Conservation (phyloP, 2,797 vertebrate genomes). For the Staurois parvus region DNA sequence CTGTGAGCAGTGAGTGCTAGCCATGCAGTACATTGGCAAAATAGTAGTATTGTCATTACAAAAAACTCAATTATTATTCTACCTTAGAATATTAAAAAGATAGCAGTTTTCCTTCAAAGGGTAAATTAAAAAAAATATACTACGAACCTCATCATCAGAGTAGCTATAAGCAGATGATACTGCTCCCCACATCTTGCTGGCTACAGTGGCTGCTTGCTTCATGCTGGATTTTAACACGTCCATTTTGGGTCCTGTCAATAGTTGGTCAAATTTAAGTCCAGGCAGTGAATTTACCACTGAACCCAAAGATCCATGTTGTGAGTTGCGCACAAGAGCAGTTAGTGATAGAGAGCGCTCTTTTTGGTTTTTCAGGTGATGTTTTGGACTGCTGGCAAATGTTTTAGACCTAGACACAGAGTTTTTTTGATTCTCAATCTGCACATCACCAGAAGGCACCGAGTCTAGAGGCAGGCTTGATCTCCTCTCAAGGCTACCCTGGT, state of each 20-base stretch:
- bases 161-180: slow-evolving; percentile 90
- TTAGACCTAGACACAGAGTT: slow-evolving; percentile 89
- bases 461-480: slow-evolving; percentile 89
- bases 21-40: too few relatives aligned
- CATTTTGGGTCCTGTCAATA: slow-evolving; percentile 94
- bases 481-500: slow-evolving; percentile 74
- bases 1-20: background rate
- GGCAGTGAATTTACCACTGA: slow-evolving; percentile 93
- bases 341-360: slow-evolving; percentile 83
- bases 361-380: slow-evolving; percentile 69
- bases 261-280: slow-evolving; percentile 90
- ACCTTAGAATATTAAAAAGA: too few relatives aligned
- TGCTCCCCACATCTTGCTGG: slow-evolving; percentile 93
- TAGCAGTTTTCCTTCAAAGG: background rate
- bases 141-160: slow-evolving; percentile 93
- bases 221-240: slow-evolving; percentile 89
- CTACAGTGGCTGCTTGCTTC: slow-evolving; percentile 95
- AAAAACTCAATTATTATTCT: too few relatives aligned
- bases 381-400: slow-evolving; percentile 85
- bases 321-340: slow-evolving; percentile 85
- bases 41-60: slow-evolving; percentile 23
- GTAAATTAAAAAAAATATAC: background rate
- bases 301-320: slow-evolving; percentile 88
- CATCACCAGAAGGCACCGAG: slow-evolving; percentile 62
- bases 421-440: slow-evolving; percentile 71